Base-by-base conservation (phyloP, 2,888 invertebrate genomes). In the Pristionchus maxplancki region DNA sequence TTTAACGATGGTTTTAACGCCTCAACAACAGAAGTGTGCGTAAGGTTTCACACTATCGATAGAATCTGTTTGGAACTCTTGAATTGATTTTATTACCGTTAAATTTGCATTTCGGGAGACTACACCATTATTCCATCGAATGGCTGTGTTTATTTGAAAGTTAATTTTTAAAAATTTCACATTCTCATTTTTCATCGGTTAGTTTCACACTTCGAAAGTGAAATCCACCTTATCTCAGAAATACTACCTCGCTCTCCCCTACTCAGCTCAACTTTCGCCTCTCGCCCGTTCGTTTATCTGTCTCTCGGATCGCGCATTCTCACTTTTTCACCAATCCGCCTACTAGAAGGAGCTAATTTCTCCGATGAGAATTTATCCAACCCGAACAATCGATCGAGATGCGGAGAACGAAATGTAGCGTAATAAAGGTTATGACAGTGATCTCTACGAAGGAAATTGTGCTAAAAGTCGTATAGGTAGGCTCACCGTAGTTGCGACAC, bases 401-500 rank as follows among this genome's bases (percentile, higher is more conserved):
- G 58, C 58, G 58, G 15, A 5, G 28, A 34, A 74, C 24, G 40
- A 11, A 74, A 74, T 74, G 34, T 40, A 24, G 37, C 71, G 40
- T 74, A 37, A 67, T 74, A 3, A 37, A 40, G 20, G 71, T 74
- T 74, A 37, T 74, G 37, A 40, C 71, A 37, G 40, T 28, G 71
- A 31, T 24, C 6, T n/a, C n/a, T n/a, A n/a, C n/a, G n/a, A n/a
- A n/a, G n/a, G n/a, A n/a, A n/a, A n/a, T n/a, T n/a, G n/a, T n/a
- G n/a, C n/a, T n/a, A n/a, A n/a, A n/a, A n/a, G n/a, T n/a, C n/a
- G n/a, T n/a, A n/a, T n/a, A n/a, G 64, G 1, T 11, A 67, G 31
- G 9, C 13, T 31, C 50, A 87, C 86, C 71, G 86, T 71, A 71
- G 71, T 87, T 31, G 71, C 17, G 37, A 87, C 71, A 2, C 86